Evolutionary conservation across 2,113 vertebrate genomes (phyloP).

Genomic region (Illadopsis cleaveri): DNA sequence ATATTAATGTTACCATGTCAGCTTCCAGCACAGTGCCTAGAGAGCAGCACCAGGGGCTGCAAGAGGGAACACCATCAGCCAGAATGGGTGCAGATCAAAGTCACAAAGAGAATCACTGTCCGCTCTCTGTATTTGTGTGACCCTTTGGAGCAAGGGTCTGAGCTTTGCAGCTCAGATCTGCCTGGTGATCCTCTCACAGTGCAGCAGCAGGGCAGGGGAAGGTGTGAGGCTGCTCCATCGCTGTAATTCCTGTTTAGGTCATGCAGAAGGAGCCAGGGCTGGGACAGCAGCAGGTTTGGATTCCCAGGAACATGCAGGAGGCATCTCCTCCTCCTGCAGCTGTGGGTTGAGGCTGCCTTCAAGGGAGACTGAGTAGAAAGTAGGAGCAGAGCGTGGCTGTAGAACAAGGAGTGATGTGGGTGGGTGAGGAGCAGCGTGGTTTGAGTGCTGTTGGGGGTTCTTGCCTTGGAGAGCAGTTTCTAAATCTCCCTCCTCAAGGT

Average conservation of each 20-base stretch:
- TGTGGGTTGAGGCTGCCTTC: neutral
- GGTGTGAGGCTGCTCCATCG: rapidly evolving
- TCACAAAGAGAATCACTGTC: neutral
- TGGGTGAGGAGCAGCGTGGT: neutral
- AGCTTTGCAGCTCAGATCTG: neutral
- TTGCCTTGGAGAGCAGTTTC: neutral
- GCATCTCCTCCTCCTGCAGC: neutral
- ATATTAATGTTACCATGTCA: constrained; percentile 4
- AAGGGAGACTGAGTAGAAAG: neutral
- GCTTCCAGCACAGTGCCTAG: neutral
- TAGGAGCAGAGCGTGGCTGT: neutral
- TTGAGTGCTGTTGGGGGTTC: neutral
- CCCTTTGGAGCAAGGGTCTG: rapidly evolving
- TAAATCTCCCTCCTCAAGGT: neutral
- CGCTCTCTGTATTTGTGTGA: neutral
- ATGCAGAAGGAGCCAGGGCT: neutral
- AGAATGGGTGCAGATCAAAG: neutral
- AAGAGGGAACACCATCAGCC: neutral
- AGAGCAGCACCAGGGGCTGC: neutral
- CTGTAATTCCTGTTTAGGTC: neutral
- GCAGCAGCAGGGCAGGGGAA: neutral
- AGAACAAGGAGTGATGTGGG: rapidly evolving
- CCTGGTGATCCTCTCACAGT: neutral
- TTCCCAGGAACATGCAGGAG: neutral
- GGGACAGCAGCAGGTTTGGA: neutral